These are phyloP conservation scores for Deroplatys truncata DNA, from an alignment of 2,888 invertebrate genomes.

Conservation along the genomic window DNA sequence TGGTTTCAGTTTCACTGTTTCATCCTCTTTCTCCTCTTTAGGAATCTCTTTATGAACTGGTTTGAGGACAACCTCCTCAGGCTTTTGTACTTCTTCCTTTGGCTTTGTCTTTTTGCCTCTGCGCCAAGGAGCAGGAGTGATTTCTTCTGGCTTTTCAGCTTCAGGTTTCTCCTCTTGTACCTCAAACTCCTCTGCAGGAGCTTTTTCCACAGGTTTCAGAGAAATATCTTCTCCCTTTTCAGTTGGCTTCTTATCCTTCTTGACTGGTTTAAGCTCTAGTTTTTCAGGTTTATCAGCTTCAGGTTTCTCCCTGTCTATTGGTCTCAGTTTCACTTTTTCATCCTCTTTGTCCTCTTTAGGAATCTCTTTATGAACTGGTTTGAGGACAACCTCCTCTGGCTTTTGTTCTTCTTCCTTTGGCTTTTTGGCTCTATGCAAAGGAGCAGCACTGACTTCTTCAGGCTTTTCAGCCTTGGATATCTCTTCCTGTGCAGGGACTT, in stretches of 20 bases:
- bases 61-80: constrained; percentile 34
- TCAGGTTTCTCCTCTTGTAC: constrained; percentile 28
- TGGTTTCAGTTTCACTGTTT: constrained; percentile 38
- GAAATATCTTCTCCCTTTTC: constrained; percentile 34
- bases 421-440: constrained; percentile 20
- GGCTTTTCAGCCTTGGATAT: constrained; percentile 26
- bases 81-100: constrained; percentile 27
- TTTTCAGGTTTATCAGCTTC: constrained; percentile 40
- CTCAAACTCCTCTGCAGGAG: not conserved
- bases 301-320: not conserved
- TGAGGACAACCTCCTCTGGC: constrained; percentile 24
- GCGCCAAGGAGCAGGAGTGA: constrained; percentile 36
- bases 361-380: constrained; percentile 15
- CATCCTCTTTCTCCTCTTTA: constrained; percentile 33
- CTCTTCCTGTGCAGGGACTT: constrained; percentile 21
- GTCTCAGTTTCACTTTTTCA: constrained; percentile 5
- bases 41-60: not conserved
- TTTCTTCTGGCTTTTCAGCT: constrained; percentile 27
- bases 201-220: constrained; percentile 35
- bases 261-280: constrained; percentile 47
- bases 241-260: constrained; percentile 39
- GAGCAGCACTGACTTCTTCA: constrained; percentile 39
- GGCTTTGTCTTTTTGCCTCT: constrained; percentile 35
- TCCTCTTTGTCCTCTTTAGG: constrained; percentile 35
- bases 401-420: constrained; percentile 9